Evolutionary conservation across 2,113 vertebrate species (phyloP).

Genomic region (Carassius carassius): DNA sequence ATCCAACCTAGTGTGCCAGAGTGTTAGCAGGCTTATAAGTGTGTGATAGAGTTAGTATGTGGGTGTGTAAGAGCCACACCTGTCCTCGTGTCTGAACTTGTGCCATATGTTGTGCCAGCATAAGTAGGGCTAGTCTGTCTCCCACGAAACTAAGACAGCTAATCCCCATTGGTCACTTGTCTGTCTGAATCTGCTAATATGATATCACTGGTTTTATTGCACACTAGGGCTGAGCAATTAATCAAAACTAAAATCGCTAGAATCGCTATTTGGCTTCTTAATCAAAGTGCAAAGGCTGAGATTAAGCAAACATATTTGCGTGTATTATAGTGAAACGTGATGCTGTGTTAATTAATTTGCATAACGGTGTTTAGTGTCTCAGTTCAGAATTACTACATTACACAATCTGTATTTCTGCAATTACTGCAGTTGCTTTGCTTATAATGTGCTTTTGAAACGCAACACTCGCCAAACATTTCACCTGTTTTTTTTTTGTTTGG

Average conservation of each 20-base stretch:
- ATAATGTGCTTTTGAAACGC: neutral
- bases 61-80: constrained; percentile 60
- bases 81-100: constrained; percentile 69
- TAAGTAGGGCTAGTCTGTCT: constrained; percentile 24
- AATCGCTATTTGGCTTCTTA: neutral
- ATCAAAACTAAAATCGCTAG: neutral
- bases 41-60: constrained; percentile 25
- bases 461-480: neutral
- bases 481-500: neutral
- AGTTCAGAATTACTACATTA: neutral
- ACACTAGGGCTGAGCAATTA: neutral
- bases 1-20: neutral
- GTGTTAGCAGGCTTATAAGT: constrained; percentile 10
- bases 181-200: constrained; percentile 7
- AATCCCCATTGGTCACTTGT: constrained; percentile 35
- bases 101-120: constrained; percentile 57
- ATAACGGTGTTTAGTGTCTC: neutral
- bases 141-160: constrained; percentile 36
- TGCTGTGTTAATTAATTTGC: neutral
- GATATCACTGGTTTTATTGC: neutral
- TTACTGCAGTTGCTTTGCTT: neutral
- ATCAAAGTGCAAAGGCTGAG: neutral
- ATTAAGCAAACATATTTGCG: neutral
- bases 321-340: neutral
- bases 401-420: neutral